Evolutionary conservation across 1,140 invertebrate species (phyloP).

Genomic region (roundworm (Caenorhabditis elegans)): WBcel235 BX284604.4:12937001-12937500

Average conservation of each 20-base stretch:
- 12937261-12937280: background rate
- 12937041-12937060: too few species aligned
- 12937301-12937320: background rate
- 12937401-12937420: background rate
- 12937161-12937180: too few species aligned
- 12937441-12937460: background rate
- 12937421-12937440: background rate
- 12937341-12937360: background rate
- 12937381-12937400: background rate
- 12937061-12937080: too few species aligned
- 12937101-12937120: too few species aligned
- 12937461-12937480: background rate
- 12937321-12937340: background rate
- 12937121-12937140: too few species aligned
- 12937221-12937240: background rate
- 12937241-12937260: background rate
- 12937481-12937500: background rate
- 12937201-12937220: background rate
- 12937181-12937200: background rate
- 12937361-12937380: background rate
- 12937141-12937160: too few species aligned
- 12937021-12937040: too few species aligned
- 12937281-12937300: background rate
- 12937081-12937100: too few species aligned
- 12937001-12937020: too few species aligned